Base-by-base conservation (phyloP, 1,140 invertebrate species). In the Thalassaphorura encarpata region DNA sequence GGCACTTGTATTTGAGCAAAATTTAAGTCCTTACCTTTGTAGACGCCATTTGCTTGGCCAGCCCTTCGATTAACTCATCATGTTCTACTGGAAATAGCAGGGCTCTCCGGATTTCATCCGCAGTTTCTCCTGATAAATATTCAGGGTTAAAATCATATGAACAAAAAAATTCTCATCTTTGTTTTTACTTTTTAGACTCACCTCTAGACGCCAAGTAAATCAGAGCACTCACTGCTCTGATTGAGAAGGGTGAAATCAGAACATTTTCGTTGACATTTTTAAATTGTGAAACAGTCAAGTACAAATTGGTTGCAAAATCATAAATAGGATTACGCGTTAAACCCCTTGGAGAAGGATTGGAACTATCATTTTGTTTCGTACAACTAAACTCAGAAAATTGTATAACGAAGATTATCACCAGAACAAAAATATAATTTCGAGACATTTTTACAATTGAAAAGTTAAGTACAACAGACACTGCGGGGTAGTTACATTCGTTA, bases 301-400 rank as follows among this genome's bases (percentile, higher is more conserved):
- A 60, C 15, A 60, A 51, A 41, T 52, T 55, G 1, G 36, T 52
- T 19, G 58, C 53, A 52, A 60, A 60, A 27, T 60, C 58, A 26
- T 60, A 60, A 6, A 55, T 45, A 11, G 58, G 52, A 52, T 56
- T 33, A 33, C 24, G 21, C n/a, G n/a, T n/a, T n/a, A n/a, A n/a
- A n/a, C n/a, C n/a, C n/a, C n/a, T n/a, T n/a, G n/a, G n/a, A n/a
- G n/a, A n/a, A n/a, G n/a, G n/a, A n/a, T n/a, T n/a, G n/a, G n/a
- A n/a, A n/a, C n/a, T n/a, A n/a, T n/a, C n/a, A n/a, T n/a, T n/a
- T n/a, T n/a, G n/a, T n/a, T n/a, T n/a, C n/a, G n/a, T n/a, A n/a
- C n/a, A n/a, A n/a, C n/a, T n/a, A n/a, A n/a, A n/a, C n/a, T n/a
- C n/a, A n/a, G n/a, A n/a, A n/a, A n/a, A n/a, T n/a, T n/a, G n/a